Percentiles rank a stretch among this genome's conserved stretches.
These are phyloP conservation scores for Rhysida immarginata DNA, from an alignment of 1,140 invertebrate genomes.

Conservation along the genomic window DNA sequence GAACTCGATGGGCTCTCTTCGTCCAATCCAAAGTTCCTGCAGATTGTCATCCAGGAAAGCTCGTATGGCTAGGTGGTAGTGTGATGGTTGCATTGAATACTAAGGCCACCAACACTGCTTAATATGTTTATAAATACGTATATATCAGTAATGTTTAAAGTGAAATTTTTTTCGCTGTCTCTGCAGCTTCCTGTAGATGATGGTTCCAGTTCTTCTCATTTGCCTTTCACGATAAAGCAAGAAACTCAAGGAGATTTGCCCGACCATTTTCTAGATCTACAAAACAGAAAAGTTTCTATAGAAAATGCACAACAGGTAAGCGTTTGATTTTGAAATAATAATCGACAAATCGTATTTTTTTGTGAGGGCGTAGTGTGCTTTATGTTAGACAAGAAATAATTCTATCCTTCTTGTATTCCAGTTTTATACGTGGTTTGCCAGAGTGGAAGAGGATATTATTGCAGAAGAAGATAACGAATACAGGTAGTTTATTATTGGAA, in stretches of 20 bases:
- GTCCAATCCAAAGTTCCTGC: too few relatives aligned
- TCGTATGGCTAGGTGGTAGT: too few relatives aligned
- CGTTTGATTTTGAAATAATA: background rate
- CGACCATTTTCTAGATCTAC: slow-evolving; percentile 13
- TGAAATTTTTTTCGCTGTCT: too few relatives aligned
- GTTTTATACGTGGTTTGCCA: slow-evolving; percentile 50
- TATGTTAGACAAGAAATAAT: slow-evolving; percentile 8
- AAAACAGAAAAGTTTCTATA: slow-evolving; percentile 24
- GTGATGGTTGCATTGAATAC: too few relatives aligned
- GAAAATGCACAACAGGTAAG: slow-evolving; percentile 34
- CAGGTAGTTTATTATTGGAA: too few relatives aligned
- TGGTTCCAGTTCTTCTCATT: slow-evolving; percentile 12
- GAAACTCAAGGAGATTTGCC: slow-evolving; percentile 6
- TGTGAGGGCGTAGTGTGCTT: too few relatives aligned
- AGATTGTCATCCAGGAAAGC: too few relatives aligned
- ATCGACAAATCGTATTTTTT: too few relatives aligned
- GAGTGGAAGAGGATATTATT: slow-evolving; percentile 43
- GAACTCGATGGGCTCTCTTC: too few relatives aligned
- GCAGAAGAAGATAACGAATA: slow-evolving; percentile 46
- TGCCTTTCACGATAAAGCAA: slow-evolving; percentile 1
- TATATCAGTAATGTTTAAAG: too few relatives aligned
- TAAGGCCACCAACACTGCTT: too few relatives aligned
- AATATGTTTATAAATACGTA: too few relatives aligned
- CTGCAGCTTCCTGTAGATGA: slow-evolving; percentile 28
- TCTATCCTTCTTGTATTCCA: slow-evolving; percentile 23